Base-by-base conservation (phyloP, 1,140 invertebrate genomes). In the Bombus breviceps region DNA sequence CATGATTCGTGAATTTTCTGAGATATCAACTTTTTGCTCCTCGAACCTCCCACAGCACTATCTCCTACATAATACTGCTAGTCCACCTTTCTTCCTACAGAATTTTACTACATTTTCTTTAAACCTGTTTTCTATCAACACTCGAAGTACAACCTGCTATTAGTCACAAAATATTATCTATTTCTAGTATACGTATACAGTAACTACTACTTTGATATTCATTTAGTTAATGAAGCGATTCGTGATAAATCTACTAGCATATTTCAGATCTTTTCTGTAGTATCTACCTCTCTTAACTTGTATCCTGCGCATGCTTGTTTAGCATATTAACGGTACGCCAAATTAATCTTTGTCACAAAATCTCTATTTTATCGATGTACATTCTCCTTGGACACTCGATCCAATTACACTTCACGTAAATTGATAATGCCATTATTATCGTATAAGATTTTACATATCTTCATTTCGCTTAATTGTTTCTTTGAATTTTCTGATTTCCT, bases 241-340 rank as follows among this genome's bases (percentile, higher is more conserved):
- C 39, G 9, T 25, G 72, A 43, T 43, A 47, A 74, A 43, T 41
- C 69, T 41, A 39, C 25, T 41, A 28, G 39, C 69, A 74, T 43
- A 32, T 22, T 43, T 74, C 41, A 74, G 13, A 47, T 25, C 43
- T 41, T 22, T 43, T 74, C 72, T 47, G 8, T 32, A 47, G 22
- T 43, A 12, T 47, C 72, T n/a, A 41, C 15, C 5, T 12, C 13
- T 74, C n/a, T 41, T 74, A 74, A 47, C 41, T 43, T 37, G 15
- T 32, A 74, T 43, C 72, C 32, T 32, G 4, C 15, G 2, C 37
- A 41, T 39, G 15, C n/a, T 18, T 39, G 41, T n/a, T 41, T 71
- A 71, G 28, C 69, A 71, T 71, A 71, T 41, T 73, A 73, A 73
- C 72, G 72, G 72, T 73, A 73, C 9, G 18, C 28, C 28, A 47